A percentile compares a stretch with the other conserved stretches of the same genome.
Evolutionary conservation across 2,888 invertebrate genomes (phyloP).

Genomic region (Dynastes tityus): DNA sequence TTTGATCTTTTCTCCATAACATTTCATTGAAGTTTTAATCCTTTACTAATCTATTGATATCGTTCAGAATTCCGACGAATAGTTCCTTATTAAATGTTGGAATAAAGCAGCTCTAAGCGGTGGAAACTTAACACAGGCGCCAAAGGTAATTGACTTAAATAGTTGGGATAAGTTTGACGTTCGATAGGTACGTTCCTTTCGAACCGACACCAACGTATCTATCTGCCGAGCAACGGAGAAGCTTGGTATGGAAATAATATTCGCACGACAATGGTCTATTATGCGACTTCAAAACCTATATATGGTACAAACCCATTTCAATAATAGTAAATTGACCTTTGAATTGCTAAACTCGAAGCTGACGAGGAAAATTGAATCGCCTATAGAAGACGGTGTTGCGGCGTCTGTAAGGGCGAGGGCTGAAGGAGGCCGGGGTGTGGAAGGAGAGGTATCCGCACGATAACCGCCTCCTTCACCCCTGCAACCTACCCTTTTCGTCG

Average conservation of each 20-base stretch:
- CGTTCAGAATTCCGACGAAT: too few species aligned
- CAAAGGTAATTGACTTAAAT: constrained; percentile 46
- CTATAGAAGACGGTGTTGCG: background rate
- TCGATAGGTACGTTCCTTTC: too few species aligned
- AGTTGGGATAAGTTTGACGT: constrained; percentile 45
- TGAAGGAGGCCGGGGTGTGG: background rate
- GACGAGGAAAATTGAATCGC: constrained; percentile 34
- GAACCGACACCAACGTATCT: too few species aligned
- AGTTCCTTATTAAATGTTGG: background rate
- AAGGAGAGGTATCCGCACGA: background rate
- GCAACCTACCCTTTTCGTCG: background rate
- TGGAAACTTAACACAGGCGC: constrained; percentile 3
- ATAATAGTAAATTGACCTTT: constrained; percentile 49
- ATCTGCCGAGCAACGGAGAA: too few species aligned
- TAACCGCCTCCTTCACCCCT: background rate
- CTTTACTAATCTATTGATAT: too few species aligned
- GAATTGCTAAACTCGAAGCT: constrained; percentile 38
- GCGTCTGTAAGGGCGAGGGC: background rate
- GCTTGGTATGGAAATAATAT: constrained; percentile 53
- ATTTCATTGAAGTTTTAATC: too few species aligned
- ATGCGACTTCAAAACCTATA: constrained; percentile 48
- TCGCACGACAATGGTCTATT: constrained; percentile 58
- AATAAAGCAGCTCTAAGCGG: background rate
- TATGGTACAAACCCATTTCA: constrained; percentile 44
- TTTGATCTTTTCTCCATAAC: too few species aligned